Evolutionary conservation across 1,140 invertebrate genomes (phyloP).

Genomic region (Drosophila arawakana): DNA sequence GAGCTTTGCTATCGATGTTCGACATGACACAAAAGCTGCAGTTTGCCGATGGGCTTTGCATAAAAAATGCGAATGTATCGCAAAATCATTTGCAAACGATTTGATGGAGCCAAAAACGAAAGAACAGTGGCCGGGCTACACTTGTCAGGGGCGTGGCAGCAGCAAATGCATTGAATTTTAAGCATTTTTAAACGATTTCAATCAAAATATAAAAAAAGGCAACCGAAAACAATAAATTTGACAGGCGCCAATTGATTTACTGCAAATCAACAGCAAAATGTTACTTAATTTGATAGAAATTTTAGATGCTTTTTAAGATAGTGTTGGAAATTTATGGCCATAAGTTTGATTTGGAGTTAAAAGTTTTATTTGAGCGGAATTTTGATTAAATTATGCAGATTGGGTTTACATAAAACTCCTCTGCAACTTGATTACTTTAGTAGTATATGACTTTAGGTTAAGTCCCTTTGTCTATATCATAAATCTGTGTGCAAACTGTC

Average conservation of each 20-base stretch:
- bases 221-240: conserved; percentile 14
- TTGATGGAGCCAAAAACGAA: conserved; percentile 43
- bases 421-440: too few species aligned
- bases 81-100: conserved; percentile 53
- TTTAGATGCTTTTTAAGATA: background rate
- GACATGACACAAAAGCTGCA: conserved; percentile 81
- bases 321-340: too few species aligned
- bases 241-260: conserved; percentile 30
- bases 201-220: conserved; percentile 9
- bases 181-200: conserved; percentile 51
- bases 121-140: background rate
- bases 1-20: conserved; percentile 55
- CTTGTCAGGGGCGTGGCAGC: conserved; percentile 19
- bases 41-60: conserved; percentile 76
- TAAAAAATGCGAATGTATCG: conserved; percentile 57
- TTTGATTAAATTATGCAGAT: too few species aligned
- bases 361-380: too few species aligned
- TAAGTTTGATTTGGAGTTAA: too few species aligned
- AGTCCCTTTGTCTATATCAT: background rate
- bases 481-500: conserved; percentile 11
- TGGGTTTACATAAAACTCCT: too few species aligned
- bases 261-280: conserved; percentile 7
- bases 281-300: background rate
- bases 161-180: conserved; percentile 48
- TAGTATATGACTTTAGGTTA: background rate